Base-by-base conservation (phyloP, 2,113 vertebrate genomes). In the Tragelaphus scriptus region DNA sequence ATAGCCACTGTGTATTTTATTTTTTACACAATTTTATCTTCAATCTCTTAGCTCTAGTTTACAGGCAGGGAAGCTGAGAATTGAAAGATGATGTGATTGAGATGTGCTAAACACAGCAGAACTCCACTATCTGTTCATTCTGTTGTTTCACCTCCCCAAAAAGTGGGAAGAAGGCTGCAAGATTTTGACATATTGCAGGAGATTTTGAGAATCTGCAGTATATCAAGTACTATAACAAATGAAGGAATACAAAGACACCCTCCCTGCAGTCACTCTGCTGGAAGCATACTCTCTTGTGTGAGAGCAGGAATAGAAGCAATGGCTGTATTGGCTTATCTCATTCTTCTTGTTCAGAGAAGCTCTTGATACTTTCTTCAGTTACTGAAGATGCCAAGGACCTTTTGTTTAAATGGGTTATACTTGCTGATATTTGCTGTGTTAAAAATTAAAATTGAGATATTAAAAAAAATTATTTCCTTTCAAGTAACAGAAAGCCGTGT, bases 371-470 rank as follows among this genome's bases (percentile, higher is more conserved):
- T 85, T n/a, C 16, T 14, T 63, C 36, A 92, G 5, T 77, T 90
- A 53, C 11, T 87, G 51, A 86, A 47, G 44, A 30, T 23, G 12
- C n/a, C 0, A 14, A 53, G 56, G 81, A n/a, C 32, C 14, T 65
- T 89, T 68, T 56, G 17, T 58, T 80, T 59, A 40, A 84, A 68
- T 93, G 15, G 30, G 15, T 28, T 85, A 30, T 17, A 26, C 51
- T 23, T 59, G 40, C 47, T 25, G 26, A 44, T 79, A 71, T 19
- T 87, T 44, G 68, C 1, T 53, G 44, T n/a, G 25, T 71, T 80
- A 79, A 79, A 90, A 86, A 56, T 84, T 44, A n/a, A 86, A 87
- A 84, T 36, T 30, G 14, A 61, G 16, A 94, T 49, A 77, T 93
- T 9, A 7, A 84, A 85, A 55, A 32, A 19, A 7, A 14, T 16